phyloP scores from a whole-genome alignment of 2,888 invertebrate species.

The Troides aeacus region DNA sequence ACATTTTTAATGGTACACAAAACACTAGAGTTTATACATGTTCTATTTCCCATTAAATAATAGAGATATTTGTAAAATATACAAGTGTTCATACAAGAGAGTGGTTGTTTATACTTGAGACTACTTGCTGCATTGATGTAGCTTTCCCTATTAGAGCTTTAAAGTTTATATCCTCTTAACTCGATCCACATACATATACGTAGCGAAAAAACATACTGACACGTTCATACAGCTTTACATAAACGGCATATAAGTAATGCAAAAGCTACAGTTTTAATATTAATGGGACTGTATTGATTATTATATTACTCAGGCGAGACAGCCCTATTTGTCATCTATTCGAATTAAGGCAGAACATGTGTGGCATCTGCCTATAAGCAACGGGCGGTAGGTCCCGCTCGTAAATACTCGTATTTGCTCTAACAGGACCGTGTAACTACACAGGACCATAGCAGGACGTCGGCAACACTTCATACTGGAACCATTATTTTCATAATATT shows the following conservation, averaged over 20 bases:
- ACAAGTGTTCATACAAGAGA: no score
- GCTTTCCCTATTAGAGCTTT: no score
- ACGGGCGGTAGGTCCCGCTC: conserved; percentile 44
- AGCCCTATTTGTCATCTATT: conserved; percentile 73
- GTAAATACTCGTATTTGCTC: conserved; percentile 74
- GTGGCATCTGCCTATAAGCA: conserved; percentile 76
- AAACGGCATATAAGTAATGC: neutral
- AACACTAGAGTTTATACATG: neutral
- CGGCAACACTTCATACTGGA: conserved; percentile 56
- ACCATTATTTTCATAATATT: conserved; percentile 35
- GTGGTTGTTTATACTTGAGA: no score
- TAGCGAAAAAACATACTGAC: no score
- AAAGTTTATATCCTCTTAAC: no score
- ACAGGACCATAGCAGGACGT: conserved; percentile 47
- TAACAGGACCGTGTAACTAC: conserved; percentile 61
- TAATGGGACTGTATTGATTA: neutral
- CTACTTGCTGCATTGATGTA: no score
- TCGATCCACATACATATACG: no score
- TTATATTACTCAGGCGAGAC: conserved; percentile 31
- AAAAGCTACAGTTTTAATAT: neutral
- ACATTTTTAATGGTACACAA: neutral
- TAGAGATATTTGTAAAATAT: no score
- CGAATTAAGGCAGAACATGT: conserved; percentile 76
- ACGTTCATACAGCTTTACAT: no score
- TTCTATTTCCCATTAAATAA: neutral